Evolutionary conservation across 2,888 invertebrate genomes (phyloP).

Genomic region (Dimorphilus gyrociliatus): DNA sequence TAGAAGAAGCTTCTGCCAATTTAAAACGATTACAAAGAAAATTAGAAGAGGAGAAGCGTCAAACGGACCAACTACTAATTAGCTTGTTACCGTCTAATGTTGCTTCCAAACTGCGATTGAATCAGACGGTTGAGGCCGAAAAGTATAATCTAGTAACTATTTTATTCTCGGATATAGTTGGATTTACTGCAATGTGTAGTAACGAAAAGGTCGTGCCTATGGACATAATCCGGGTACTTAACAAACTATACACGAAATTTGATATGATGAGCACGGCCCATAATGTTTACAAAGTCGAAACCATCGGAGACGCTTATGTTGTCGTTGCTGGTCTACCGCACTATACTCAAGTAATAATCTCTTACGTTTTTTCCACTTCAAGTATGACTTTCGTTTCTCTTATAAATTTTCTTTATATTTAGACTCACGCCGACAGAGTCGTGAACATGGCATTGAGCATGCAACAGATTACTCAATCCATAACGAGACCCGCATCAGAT

Average conservation of each 20-base stretch:
- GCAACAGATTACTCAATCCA: slow-evolving; percentile 8
- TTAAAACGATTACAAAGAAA: slow-evolving; percentile 15
- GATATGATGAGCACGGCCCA: slow-evolving; percentile 9
- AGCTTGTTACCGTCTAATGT: slow-evolving; percentile 18
- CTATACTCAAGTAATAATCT: no score
- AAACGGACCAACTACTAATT: slow-evolving; percentile 16
- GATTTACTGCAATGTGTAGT: slow-evolving; percentile 18
- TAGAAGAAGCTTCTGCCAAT: slow-evolving; percentile 20
- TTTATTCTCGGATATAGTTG: slow-evolving; percentile 17
- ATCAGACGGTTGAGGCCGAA: slow-evolving; percentile 15
- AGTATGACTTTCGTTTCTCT: no score
- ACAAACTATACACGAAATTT: slow-evolving; percentile 13
- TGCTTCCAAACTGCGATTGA: slow-evolving; percentile 12
- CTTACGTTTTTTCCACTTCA: no score
- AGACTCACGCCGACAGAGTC: slow-evolving; percentile 9
- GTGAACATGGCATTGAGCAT: slow-evolving; percentile 13
- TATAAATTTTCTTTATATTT: no score
- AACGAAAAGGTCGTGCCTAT: slow-evolving; percentile 14
- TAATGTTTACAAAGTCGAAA: slow-evolving; percentile 11
- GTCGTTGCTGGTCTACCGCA: no score
- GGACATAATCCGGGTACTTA: slow-evolving; percentile 18
- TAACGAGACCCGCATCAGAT: slow-evolving; percentile 7
- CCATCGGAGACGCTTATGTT: no score
- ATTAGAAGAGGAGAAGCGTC: slow-evolving; percentile 13
- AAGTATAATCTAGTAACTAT: slow-evolving; percentile 15